phyloP scores from a whole-genome alignment of 2,888 invertebrate genomes.

The Drosophila melanosoma region DNA sequence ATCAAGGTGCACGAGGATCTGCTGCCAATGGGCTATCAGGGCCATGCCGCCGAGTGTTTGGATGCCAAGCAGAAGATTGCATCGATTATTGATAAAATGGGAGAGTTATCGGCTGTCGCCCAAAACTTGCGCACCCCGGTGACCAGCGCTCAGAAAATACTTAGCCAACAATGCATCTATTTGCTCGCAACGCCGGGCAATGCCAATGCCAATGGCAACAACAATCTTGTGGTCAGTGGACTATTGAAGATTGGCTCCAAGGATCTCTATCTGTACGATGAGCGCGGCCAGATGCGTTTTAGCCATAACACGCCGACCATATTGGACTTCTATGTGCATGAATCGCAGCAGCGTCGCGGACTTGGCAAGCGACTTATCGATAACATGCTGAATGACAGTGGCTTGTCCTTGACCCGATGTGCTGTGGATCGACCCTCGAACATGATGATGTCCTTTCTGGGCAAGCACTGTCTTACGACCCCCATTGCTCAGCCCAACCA shows the following conservation, averaged over 20 bases:
- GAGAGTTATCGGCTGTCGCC: conserved; percentile 89
- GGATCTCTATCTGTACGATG: conserved; percentile 92
- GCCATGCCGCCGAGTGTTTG: not conserved
- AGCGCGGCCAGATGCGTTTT: conserved; percentile 89
- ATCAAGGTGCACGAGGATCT: conserved; percentile 26
- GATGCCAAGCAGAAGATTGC: conserved; percentile 50
- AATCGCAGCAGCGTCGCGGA: conserved; percentile 92
- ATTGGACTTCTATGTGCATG: conserved; percentile 95
- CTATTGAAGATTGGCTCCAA: conserved; percentile 95
- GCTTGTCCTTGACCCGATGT: conserved; percentile 88
- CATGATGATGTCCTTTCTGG: conserved; percentile 93
- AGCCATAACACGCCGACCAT: conserved; percentile 92
- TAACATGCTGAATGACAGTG: conserved; percentile 91
- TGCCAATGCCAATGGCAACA: conserved; percentile 81
- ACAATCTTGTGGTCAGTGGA: conserved; percentile 89
- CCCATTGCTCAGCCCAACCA: conserved; percentile 92
- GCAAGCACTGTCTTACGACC: conserved; percentile 88
- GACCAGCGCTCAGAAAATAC: conserved; percentile 88
- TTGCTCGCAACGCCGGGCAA: conserved; percentile 83
- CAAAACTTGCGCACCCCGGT: conserved; percentile 90
- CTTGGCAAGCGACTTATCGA: conserved; percentile 93
- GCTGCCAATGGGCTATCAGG: conserved; percentile 1
- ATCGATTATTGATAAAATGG: conserved; percentile 89
- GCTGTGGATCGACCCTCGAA: conserved; percentile 96
- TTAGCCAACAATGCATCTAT: conserved; percentile 79